Percentiles rank a stretch among this genome's conserved stretches.
These are phyloP conservation scores for Leucopternis melanops DNA, from an alignment of 2,113 vertebrate species.

Conservation along the genomic window DNA sequence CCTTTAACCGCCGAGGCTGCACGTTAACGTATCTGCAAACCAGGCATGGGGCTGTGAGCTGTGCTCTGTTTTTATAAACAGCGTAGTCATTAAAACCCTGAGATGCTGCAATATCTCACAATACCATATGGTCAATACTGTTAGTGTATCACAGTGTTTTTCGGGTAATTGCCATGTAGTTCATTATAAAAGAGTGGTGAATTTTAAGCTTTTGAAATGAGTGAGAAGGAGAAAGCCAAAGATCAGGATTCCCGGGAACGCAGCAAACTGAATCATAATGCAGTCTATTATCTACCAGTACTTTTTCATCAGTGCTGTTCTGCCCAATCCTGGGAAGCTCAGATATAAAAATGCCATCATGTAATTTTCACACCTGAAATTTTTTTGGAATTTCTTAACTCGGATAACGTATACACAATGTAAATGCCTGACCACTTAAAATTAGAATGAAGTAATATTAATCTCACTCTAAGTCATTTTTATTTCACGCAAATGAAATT, in stretches of 20 bases:
- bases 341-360: neutral
- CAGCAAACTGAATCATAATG: neutral
- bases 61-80: neutral
- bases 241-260: neutral
- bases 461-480: neutral
- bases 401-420: neutral
- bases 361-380: neutral
- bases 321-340: neutral
- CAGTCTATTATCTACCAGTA: neutral
- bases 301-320: neutral
- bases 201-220: conserved; percentile 11
- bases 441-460: neutral
- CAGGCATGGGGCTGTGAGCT: neutral
- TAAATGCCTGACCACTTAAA: neutral
- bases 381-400: neutral
- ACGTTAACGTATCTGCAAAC: neutral
- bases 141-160: neutral
- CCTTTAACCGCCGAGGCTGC: neutral
- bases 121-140: neutral
- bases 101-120: neutral
- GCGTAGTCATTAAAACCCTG: neutral
- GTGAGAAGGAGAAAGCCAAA: neutral
- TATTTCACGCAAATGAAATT: neutral
- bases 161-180: neutral
- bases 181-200: neutral